A percentile compares a stretch with the other conserved stretches of the same genome.
Evolutionary conservation across 2,113 vertebrate species (phyloP).

Genomic region (Pseudonaja textilis): DNA sequence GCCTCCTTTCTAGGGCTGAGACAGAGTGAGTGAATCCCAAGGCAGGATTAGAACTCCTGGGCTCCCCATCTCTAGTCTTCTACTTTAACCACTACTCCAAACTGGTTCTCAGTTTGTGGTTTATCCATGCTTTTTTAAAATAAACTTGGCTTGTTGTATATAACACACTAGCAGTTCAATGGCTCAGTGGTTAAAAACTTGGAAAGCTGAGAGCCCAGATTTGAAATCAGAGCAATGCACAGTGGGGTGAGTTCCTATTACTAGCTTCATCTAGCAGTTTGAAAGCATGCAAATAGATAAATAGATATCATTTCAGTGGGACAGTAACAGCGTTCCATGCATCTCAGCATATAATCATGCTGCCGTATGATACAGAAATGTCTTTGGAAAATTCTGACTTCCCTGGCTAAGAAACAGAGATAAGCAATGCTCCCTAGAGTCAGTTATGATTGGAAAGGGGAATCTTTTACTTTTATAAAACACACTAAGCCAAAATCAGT

Average conservation of each 20-base stretch:
- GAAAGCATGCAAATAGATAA: background rate
- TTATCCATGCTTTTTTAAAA: background rate
- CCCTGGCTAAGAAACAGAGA: too few relatives aligned
- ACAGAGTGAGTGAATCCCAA: background rate
- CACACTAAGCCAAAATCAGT: background rate
- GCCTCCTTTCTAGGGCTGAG: background rate
- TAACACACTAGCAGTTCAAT: background rate
- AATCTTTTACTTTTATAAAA: background rate
- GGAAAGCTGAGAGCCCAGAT: background rate
- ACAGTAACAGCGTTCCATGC: background rate
- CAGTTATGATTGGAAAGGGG: too few relatives aligned
- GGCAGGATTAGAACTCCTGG: too few relatives aligned
- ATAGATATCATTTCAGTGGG: background rate
- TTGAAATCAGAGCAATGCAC: background rate
- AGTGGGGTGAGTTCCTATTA: background rate
- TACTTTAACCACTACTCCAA: background rate
- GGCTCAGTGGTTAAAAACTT: background rate
- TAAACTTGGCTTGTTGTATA: background rate
- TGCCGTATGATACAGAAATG: background rate
- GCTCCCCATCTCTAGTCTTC: background rate
- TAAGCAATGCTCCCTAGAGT: too few relatives aligned
- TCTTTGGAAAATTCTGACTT: too few relatives aligned
- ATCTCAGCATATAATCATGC: background rate
- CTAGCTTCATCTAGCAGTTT: background rate
- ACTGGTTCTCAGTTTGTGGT: background rate